Conservation (phyloP, 1,140 invertebrate genomes). For the Ericerus pela region DNA sequence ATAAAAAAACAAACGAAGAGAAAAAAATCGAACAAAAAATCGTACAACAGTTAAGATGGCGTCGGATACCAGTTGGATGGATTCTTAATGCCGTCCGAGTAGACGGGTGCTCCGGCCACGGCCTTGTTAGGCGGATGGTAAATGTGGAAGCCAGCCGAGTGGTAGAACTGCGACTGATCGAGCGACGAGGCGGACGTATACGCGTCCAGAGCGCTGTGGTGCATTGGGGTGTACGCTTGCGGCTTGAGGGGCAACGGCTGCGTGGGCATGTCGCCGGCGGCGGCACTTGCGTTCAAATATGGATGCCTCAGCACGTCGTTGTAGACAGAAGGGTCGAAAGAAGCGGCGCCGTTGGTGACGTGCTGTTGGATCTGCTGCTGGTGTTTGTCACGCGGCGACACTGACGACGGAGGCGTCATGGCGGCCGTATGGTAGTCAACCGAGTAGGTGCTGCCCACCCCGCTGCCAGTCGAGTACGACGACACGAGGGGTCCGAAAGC, state of each 20-base stretch:
- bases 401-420: slow-evolving; percentile 88
- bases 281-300: slow-evolving; percentile 29
- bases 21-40: not conserved
- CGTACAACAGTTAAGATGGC: slow-evolving; percentile 41
- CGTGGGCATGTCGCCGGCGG: slow-evolving; percentile 33
- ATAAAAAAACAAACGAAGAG: not conserved
- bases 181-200: slow-evolving; percentile 37
- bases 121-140: slow-evolving; percentile 57
- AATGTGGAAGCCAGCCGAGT: slow-evolving; percentile 65
- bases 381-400: slow-evolving; percentile 79
- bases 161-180: slow-evolving; percentile 74
- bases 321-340: slow-evolving; percentile 23
- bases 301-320: slow-evolving; percentile 40
- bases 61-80: slow-evolving; percentile 60
- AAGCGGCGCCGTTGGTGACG: slow-evolving; percentile 31
- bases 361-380: slow-evolving; percentile 39
- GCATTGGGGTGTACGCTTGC: slow-evolving; percentile 59
- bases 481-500: slow-evolving; percentile 43
- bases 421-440: slow-evolving; percentile 80
- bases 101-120: slow-evolving; percentile 32
- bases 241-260: slow-evolving; percentile 73
- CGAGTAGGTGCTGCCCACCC: slow-evolving; percentile 43
- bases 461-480: slow-evolving; percentile 37
- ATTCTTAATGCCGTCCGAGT: slow-evolving; percentile 32
- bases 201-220: slow-evolving; percentile 41